Evolutionary conservation across 2,888 invertebrate genomes (phyloP).

Genomic region (Hermaeophaga mercurialis): DNA sequence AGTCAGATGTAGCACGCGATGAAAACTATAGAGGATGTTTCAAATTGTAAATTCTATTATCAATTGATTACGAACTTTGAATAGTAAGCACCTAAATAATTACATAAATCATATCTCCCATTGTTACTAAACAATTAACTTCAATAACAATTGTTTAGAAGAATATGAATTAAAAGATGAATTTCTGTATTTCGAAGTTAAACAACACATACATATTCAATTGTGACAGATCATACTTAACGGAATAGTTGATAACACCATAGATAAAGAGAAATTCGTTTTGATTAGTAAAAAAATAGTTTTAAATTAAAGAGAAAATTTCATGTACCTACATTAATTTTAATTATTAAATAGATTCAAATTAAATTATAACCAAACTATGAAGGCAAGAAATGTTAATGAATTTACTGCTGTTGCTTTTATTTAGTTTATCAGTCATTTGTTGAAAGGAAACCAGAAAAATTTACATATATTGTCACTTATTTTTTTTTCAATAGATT

Average conservation of each 20-base stretch:
- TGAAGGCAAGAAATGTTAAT: constrained; percentile 11
- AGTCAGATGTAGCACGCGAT: constrained; percentile 4
- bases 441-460: constrained; percentile 4
- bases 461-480: constrained; percentile 14
- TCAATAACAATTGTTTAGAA: not conserved
- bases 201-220: too few species aligned
- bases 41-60: constrained; percentile 2
- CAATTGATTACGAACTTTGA: constrained; percentile 5
- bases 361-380: too few species aligned
- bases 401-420: not conserved
- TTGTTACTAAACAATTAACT: not conserved
- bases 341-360: too few species aligned
- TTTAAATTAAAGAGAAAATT: too few species aligned
- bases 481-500: not conserved
- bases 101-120: constrained; percentile 10
- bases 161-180: not conserved
- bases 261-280: too few species aligned
- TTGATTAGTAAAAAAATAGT: too few species aligned
- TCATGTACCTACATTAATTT: too few species aligned
- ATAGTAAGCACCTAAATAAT: constrained; percentile 7
- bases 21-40: constrained; percentile 12
- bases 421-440: constrained; percentile 6
- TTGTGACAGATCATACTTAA: too few species aligned
- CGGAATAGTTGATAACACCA: too few species aligned
- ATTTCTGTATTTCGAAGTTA: constrained; percentile 10